Conservation (phyloP, 2,113 vertebrate genomes). For the Rhinopomastus cyanomelas region DNA sequence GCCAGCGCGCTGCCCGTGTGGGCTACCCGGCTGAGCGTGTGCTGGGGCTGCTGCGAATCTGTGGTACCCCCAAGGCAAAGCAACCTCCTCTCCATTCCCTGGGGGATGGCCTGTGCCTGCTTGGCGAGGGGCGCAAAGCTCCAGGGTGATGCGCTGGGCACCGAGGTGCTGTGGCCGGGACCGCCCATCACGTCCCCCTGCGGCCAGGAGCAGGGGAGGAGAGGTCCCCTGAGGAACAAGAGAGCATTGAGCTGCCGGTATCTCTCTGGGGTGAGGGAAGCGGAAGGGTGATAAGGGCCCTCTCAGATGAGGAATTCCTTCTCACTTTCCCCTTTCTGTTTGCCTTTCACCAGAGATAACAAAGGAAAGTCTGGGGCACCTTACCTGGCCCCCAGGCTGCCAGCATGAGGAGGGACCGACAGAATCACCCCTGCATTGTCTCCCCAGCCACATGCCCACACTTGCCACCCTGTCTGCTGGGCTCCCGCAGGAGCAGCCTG, state of each 20-base stretch:
- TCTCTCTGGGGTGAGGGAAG: slow-evolving; percentile 69
- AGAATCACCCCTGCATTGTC: rapidly evolving
- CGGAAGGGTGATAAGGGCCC: slow-evolving; percentile 70
- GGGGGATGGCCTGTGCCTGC: not conserved
- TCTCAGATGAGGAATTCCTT: slow-evolving; percentile 68
- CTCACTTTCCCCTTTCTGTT: slow-evolving; percentile 73
- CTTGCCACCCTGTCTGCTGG: not conserved
- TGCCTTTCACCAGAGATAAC: slow-evolving; percentile 68
- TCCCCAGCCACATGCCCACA: rapidly evolving
- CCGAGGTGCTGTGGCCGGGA: rapidly evolving
- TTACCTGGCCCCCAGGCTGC: not conserved
- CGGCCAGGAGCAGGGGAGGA: not conserved
- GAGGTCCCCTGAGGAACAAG: slow-evolving; percentile 64
- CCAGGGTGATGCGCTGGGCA: not conserved
- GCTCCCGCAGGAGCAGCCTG: not conserved
- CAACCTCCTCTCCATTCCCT: rapidly evolving
- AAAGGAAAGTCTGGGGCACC: not conserved
- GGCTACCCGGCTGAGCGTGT: not conserved
- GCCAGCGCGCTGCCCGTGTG: not conserved
- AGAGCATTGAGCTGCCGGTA: slow-evolving; percentile 69
- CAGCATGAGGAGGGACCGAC: not conserved
- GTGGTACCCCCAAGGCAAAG: not conserved
- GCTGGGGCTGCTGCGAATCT: not conserved
- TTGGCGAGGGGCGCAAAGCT: not conserved
- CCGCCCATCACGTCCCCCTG: not conserved